Conservation (phyloP, 2,797 vertebrate genomes). For the Argya squamiceps region DNA sequence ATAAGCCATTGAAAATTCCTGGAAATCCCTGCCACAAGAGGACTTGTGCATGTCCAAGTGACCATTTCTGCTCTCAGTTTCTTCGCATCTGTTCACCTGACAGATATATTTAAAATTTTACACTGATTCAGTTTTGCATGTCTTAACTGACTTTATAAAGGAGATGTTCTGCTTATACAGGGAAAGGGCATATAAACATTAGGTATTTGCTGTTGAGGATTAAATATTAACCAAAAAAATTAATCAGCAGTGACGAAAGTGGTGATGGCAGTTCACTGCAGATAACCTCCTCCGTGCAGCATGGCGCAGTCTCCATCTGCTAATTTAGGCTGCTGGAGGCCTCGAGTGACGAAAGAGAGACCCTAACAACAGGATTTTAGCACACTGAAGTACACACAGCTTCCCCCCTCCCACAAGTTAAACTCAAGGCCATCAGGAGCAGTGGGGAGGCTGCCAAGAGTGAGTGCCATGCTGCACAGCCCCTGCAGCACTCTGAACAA, state of each 20-base stretch:
- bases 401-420: neutral
- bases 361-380: neutral
- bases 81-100: neutral
- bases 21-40: neutral
- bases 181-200: neutral
- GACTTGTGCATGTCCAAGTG: accelerated
- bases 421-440: neutral
- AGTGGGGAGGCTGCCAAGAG: neutral
- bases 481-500: neutral
- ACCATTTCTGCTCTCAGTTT: neutral
- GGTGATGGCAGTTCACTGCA: neutral
- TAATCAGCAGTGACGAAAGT: neutral
- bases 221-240: slow-evolving; percentile 19
- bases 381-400: neutral
- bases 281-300: neutral
- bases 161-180: neutral
- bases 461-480: neutral
- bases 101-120: neutral
- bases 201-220: neutral
- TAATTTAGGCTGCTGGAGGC: neutral
- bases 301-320: neutral
- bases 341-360: neutral
- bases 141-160: neutral
- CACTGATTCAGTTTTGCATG: neutral
- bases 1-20: neutral